Evolutionary conservation across 2,888 invertebrate species (phyloP).

Genomic region (Zygaena filipendulae): DNA sequence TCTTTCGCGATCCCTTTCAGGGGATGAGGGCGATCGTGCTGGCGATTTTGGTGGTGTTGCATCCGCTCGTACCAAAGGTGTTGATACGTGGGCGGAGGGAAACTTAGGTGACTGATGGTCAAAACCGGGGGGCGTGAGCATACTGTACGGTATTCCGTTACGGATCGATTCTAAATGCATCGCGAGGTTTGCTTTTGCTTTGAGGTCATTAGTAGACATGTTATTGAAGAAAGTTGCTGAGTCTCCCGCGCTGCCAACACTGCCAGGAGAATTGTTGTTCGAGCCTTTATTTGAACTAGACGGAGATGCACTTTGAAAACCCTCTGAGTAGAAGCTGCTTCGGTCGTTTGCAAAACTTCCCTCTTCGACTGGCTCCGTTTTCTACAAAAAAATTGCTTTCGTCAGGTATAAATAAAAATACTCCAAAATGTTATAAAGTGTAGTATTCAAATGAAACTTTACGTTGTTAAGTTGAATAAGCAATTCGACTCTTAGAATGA

Average conservation of each 20-base stretch:
- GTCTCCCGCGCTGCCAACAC: slow-evolving; percentile 50
- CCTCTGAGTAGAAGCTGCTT: slow-evolving; percentile 71
- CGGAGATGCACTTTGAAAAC: slow-evolving; percentile 69
- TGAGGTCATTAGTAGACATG: slow-evolving; percentile 43
- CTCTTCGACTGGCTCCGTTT: slow-evolving; percentile 64
- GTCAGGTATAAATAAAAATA: too few relatives aligned
- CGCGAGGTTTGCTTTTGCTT: slow-evolving; percentile 54
- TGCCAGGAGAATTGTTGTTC: slow-evolving; percentile 56
- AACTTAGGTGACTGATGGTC: slow-evolving; percentile 43
- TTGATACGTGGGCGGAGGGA: slow-evolving; percentile 43
- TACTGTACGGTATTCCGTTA: slow-evolving; percentile 64
- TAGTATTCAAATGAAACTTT: too few relatives aligned
- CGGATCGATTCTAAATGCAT: slow-evolving; percentile 50
- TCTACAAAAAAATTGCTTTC: slow-evolving; percentile 64
- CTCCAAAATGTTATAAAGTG: too few relatives aligned
- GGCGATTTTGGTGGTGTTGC: slow-evolving; percentile 60
- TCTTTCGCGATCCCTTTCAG: slow-evolving; percentile 38
- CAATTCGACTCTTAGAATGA: too few relatives aligned
- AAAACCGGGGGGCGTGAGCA: slow-evolving; percentile 71
- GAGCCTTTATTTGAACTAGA: slow-evolving; percentile 67
- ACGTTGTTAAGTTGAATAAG: too few relatives aligned
- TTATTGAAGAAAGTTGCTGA: slow-evolving; percentile 47
- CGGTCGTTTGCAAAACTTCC: slow-evolving; percentile 64
- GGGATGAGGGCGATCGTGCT: slow-evolving; percentile 41
- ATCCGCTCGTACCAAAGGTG: slow-evolving; percentile 40